Base-by-base conservation (phyloP, 2,888 invertebrate genomes). In the Lapara coniferarum region DNA sequence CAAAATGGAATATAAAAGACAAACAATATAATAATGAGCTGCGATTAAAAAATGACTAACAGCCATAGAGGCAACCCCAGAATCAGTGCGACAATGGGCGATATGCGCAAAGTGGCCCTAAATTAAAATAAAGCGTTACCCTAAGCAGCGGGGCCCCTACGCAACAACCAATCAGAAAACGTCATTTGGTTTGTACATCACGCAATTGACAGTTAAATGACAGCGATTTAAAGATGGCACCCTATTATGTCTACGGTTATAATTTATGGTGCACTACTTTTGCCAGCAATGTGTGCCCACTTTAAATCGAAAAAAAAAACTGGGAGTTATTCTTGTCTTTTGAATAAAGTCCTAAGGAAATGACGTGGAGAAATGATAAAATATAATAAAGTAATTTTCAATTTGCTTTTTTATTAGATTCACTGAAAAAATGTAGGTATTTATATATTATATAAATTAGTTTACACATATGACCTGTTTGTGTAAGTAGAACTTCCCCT, bases 11-110 rank as follows among this genome's bases (percentile, higher is more conserved):
- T 56, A 25, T 19, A 66, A 49, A 55, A 53, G 51, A 63, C 59
- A 44, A 44, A 49, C 66, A 52, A 44, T 63, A 70, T 73, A 81
- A 86, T 85, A 86, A 88, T 86, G 80, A 85, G 76, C 82, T 74
- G 78, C 86, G 83, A 89, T 90, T 87, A 85, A 87, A 87, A 90
- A 90, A 86, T 88, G 89, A 88, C 88, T 86, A 85, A 75, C 92
- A 71, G 87, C 90, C 87, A 89, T 85, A 85, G 91, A 91, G 88
- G 88, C 89, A 89, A 89, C 89, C 90, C 86, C 85, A 81, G 82
- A 90, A 87, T 90, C 94, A 94, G 85, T 80, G 81, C 84, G 81
- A 91, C 92, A 94, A 94, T 87, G 87, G 90, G 89, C 90, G 91
- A 94, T 94, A 92, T 90, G 88, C 87, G 88, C 89, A 90, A 94